Percentiles rank a stretch among this genome's conserved stretches.
Conservation (phyloP, 1,140 invertebrate species). For the Lordiphosa collinella region DNA sequence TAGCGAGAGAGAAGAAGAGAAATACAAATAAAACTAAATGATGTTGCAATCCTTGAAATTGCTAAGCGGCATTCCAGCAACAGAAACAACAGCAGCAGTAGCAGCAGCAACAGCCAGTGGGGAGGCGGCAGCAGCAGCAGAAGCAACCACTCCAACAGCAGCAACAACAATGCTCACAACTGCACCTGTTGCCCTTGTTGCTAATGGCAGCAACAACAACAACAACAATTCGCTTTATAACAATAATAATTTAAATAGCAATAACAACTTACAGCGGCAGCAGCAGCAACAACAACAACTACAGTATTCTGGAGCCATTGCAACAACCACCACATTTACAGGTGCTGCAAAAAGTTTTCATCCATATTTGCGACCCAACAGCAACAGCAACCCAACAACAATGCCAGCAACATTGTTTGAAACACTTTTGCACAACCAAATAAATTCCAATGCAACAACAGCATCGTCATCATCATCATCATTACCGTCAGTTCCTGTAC, state of each 20-base stretch:
- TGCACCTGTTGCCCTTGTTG: constrained; percentile 51
- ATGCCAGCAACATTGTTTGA: constrained; percentile 76
- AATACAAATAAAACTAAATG: constrained; percentile 59
- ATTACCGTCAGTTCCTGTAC: constrained; percentile 12
- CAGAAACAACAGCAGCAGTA: constrained; percentile 21
- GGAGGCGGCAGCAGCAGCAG: constrained; percentile 15
- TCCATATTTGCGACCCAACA: constrained; percentile 67
- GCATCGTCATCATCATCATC: constrained; percentile 20
- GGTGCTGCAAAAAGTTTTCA: constrained; percentile 72
- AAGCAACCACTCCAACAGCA: constrained; percentile 35
- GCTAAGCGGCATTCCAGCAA: constrained; percentile 59
- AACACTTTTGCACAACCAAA: constrained; percentile 77
- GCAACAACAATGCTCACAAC: constrained; percentile 60
- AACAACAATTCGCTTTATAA: constrained; percentile 40
- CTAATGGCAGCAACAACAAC: constrained; percentile 55
- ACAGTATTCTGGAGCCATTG: constrained; percentile 53
- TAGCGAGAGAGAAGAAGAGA: constrained; percentile 37
- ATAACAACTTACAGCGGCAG: constrained; percentile 41
- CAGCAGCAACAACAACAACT: constrained; percentile 45
- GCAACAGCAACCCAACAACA: constrained; percentile 21
- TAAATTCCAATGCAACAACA: constrained; percentile 72
- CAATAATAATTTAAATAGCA: constrained; percentile 76
- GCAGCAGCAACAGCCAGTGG: constrained; percentile 15
- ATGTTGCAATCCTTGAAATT: constrained; percentile 79
- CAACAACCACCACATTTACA: constrained; percentile 64